These are phyloP conservation scores for Grus americana DNA, from an alignment of 2,113 vertebrate genomes.

Conservation along the genomic window DNA sequence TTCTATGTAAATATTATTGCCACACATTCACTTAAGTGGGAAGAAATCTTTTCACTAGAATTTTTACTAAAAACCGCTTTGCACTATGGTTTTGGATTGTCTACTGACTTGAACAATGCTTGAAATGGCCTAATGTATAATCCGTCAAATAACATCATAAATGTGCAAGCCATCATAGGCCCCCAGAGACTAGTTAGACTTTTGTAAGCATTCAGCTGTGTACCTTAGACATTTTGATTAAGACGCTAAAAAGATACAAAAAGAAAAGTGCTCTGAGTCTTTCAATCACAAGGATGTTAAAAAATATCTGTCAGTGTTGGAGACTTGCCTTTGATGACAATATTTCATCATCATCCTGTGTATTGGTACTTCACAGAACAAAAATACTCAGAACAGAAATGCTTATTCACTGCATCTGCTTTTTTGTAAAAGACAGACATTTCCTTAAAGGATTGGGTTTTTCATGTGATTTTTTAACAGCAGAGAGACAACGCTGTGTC, in stretches of 20 bases:
- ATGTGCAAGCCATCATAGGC: constrained; percentile 16
- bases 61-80: not conserved
- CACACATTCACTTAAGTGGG: not conserved
- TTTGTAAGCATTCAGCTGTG: constrained; percentile 53
- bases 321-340: constrained; percentile 28
- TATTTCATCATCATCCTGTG: constrained; percentile 9
- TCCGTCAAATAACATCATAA: constrained; percentile 24
- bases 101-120: constrained; percentile 12
- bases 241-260: constrained; percentile 22
- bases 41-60: not conserved
- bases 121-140: constrained; percentile 44
- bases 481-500: not conserved
- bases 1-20: constrained; percentile 36
- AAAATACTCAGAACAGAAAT: not conserved
- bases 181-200: constrained; percentile 31
- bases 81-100: not conserved
- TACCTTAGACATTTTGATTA: constrained; percentile 55
- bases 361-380: not conserved
- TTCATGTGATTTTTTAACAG: not conserved
- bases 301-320: constrained; percentile 17
- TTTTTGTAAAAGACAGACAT: not conserved
- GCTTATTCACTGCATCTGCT: not conserved
- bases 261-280: constrained; percentile 14
- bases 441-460: not conserved
- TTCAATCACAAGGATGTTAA: constrained; percentile 22